A percentile compares a stretch with the other conserved stretches of the same genome.
phyloP scores from a whole-genome alignment of 2,888 invertebrate genomes.

The Phaedon cochleariae region DNA sequence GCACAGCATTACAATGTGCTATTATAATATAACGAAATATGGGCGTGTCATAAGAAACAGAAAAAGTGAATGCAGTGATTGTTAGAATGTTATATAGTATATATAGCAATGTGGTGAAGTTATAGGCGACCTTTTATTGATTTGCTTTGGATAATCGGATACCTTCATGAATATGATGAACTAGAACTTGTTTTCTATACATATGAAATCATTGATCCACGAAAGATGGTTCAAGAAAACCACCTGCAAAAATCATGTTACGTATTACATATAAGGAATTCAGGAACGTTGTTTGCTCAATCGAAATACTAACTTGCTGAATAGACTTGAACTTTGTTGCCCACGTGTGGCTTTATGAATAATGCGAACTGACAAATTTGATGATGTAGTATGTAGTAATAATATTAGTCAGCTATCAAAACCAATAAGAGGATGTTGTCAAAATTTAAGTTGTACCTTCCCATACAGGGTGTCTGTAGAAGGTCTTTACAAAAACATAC shows the following conservation, averaged over 20 bases:
- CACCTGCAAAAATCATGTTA: neutral
- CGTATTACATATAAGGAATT: neutral
- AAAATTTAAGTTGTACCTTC: too few relatives aligned
- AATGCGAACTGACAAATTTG: neutral
- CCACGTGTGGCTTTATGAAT: constrained; percentile 18
- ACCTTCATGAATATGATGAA: too few relatives aligned
- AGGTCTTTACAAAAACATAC: too few relatives aligned
- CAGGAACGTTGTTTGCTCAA: constrained; percentile 1
- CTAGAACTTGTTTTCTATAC: neutral
- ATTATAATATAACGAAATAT: neutral
- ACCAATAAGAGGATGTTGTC: neutral
- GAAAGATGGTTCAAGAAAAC: neutral
- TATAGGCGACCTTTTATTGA: too few relatives aligned
- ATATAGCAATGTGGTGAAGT: too few relatives aligned
- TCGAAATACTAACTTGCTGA: constrained; percentile 14
- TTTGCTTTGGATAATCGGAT: too few relatives aligned
- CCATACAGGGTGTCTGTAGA: too few relatives aligned
- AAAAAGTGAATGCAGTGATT: neutral
- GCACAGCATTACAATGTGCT: too few relatives aligned
- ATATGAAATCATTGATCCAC: neutral
- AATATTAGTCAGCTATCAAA: constrained; percentile 2
- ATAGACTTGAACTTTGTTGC: constrained; percentile 10
- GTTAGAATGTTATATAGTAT: neutral
- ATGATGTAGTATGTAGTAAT: neutral
- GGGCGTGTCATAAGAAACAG: neutral